Base-by-base conservation (phyloP, 1,140 invertebrate genomes). In the Drosophila triauraria region DNA sequence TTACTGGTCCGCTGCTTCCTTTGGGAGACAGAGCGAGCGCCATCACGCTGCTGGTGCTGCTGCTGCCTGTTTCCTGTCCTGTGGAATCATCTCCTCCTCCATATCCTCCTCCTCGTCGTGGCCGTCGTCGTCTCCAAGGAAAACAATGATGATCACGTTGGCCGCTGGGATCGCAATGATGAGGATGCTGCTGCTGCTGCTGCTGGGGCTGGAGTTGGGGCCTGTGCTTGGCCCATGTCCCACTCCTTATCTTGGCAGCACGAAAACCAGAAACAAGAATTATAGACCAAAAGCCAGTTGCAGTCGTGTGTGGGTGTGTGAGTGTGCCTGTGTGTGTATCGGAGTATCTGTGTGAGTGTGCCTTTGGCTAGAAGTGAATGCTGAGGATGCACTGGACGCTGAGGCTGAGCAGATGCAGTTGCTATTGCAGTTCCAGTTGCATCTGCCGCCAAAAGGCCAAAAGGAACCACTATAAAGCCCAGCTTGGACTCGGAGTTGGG, bases 281-380 rank as follows among this genome's bases (percentile, higher is more conserved):
- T 87, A 87, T 87, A 87, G 84, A 87, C 84, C 84, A 87, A 87
- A 84, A 87, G 84, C 84, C 77, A 87, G 83, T 87, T 88, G 83
- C 83, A 74, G 63, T 59, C 65, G 62, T 53, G 43, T 81, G 40
- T 58, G 27, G 54, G 47, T 67, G 61, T 56, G n/a, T 25, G 25
- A 62, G 35, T 38, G 20, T 44, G 60, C 64, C 46, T 61, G 43
- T 51, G 50, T 70, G 53, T 72, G 50, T 63, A 54, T 48, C 65
- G 53, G 59, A 69, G 74, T 69, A 43, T 70, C 65, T 64, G 60
- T 68, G 65, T 43, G 46, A 64, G 44, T 60, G 50, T 69, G 54
- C 78, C 68, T 83, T 72, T 40, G 80, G 57, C 80, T 83, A 84
- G 68, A 84, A 82, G 72, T 68, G 68, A 82, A 82, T 72, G 80